Evolutionary conservation across 2,113 vertebrate genomes (phyloP), one percentile per base, ranked within the genome.

Genomic region (Amia ocellicauda): DNA sequence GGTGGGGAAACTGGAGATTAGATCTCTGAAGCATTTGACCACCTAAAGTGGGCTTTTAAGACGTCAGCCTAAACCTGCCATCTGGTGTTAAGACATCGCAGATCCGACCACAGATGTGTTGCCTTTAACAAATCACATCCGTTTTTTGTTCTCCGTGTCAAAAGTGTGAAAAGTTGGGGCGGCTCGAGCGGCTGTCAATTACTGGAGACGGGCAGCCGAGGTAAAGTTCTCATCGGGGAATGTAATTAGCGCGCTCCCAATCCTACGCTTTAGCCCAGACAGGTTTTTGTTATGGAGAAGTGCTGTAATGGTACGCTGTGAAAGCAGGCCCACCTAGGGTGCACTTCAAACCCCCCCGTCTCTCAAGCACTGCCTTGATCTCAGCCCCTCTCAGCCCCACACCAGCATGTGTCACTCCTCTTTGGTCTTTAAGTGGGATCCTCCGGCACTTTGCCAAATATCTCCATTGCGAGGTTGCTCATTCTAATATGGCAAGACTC

Each of bases 1-100:
- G 76, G 74, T 77, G 75, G 78, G 74, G 74, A 73, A 78, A 76
- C 69, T 73, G 70, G 66, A 72, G 40, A 81, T 70, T 72, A 78
- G 77, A 78, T 73, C 67, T 71, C 41, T 55, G 79, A 69, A 77
- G 68, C 61, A 67, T 80, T 63, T 83, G 78, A 77, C 51, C 74
- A 72, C 36, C 62, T 62, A 80, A 78, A 83, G 70, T 20, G 4
- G 13, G 64, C 72, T 72, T 78, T 51, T 59, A 77, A 78, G 76
- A 73, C 77, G 77, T 82, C 74, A 83, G 82, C 81, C 81, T 82
- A 80, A 88, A 86, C 80, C 84, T 86, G 84, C 81, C 85, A 87
- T 85, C 87, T 89, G 87, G 78, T 88, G 78, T 87, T 85, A 85
- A 79, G 78, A 87, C 42, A 78, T 7, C 79, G 76, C 78, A 84